Conservation (phyloP, 2,888 invertebrate species). For the Antheraea yamamai region DNA sequence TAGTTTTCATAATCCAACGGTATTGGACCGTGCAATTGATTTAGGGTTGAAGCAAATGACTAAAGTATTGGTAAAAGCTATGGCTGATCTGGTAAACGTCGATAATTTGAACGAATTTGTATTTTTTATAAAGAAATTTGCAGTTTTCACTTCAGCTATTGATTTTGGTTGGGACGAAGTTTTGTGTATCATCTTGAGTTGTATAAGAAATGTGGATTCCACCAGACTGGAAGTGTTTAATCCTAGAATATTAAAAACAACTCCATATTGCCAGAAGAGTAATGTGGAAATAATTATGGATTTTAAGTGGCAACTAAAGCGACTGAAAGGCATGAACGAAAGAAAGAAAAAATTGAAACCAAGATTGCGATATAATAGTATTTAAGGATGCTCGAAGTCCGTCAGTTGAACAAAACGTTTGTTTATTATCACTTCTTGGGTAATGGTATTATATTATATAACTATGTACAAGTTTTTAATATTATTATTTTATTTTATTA, state of each 20-base stretch:
- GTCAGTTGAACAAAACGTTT: background rate
- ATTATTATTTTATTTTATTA: background rate
- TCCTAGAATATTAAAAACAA: conserved; percentile 22
- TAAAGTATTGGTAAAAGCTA: background rate
- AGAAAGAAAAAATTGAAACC: background rate
- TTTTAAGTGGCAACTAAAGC: background rate
- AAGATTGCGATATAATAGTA: background rate
- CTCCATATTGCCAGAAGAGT: conserved; percentile 7
- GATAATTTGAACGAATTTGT: background rate
- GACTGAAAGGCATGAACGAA: background rate
- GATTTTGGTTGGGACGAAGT: background rate
- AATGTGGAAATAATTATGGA: conserved; percentile 21
- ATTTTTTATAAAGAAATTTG: background rate
- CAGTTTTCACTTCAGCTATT: background rate
- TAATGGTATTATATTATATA: background rate
- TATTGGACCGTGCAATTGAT: conserved; percentile 4
- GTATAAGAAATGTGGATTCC: background rate
- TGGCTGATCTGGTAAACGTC: background rate
- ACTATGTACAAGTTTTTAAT: background rate
- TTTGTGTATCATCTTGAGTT: background rate
- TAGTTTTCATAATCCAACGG: background rate
- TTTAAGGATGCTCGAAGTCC: background rate
- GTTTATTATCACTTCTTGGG: background rate
- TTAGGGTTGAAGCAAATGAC: background rate
- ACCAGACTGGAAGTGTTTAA: background rate